Evolutionary conservation across 2,113 vertebrate genomes (phyloP).

Genomic region (Heliornis fulica): DNA sequence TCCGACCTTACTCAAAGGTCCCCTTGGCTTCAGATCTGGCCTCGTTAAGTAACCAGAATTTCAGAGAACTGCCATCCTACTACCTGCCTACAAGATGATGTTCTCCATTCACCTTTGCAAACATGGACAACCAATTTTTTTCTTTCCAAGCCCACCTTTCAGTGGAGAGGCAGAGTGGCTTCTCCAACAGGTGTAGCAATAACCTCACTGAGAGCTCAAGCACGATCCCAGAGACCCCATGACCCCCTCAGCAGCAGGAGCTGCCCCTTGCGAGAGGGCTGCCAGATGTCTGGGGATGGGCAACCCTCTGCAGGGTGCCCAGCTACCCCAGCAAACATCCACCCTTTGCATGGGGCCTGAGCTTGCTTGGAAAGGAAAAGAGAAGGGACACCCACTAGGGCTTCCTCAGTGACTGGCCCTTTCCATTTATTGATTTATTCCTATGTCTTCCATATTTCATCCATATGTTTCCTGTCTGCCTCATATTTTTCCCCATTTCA

Average conservation of each 20-base stretch:
- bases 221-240: rapidly evolving
- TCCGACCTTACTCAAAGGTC: background rate
- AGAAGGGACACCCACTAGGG: background rate
- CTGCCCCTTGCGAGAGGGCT: rapidly evolving
- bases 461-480: background rate
- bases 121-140: background rate
- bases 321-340: background rate
- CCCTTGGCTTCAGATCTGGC: background rate
- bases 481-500: background rate
- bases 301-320: background rate
- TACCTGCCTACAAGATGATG: background rate
- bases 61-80: background rate
- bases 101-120: background rate
- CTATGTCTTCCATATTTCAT: background rate
- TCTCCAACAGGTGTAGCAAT: background rate
- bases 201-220: background rate
- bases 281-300: background rate
- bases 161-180: background rate
- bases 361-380: background rate
- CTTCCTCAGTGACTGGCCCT: background rate
- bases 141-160: background rate
- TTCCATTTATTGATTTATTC: background rate
- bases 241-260: background rate
- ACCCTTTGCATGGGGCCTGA: background rate
- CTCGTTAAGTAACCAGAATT: background rate